A percentile compares a stretch with the other conserved stretches of the same genome.
These are phyloP conservation scores for Psilopogon haemacephalus DNA, from an alignment of 2,113 vertebrate genomes.

Conservation along the genomic window DNA sequence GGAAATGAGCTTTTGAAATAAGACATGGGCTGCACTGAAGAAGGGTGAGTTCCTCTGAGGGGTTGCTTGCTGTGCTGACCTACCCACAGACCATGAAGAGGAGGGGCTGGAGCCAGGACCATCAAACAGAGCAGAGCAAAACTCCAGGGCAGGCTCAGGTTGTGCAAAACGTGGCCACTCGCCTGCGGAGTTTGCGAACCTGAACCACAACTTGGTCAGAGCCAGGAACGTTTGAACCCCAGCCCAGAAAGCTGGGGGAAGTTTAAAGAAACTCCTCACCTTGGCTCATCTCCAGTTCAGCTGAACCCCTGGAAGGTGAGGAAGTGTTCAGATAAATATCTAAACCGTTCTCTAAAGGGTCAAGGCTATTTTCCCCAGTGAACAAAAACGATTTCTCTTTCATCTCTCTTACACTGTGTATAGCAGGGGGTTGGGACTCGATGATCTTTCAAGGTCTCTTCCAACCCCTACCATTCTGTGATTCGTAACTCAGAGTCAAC, in stretches of 20 bases:
- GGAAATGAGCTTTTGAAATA: conserved; percentile 52
- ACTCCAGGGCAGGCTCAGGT: background rate
- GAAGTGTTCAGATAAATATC: conserved; percentile 18
- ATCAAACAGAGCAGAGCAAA: background rate
- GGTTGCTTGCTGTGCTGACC: background rate
- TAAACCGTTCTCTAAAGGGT: background rate
- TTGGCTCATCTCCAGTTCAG: background rate
- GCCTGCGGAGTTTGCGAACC: background rate
- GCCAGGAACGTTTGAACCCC: background rate
- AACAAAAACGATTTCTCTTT: conserved; percentile 2
- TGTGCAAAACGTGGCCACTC: background rate
- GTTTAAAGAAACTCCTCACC: background rate
- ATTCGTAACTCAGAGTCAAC: background rate
- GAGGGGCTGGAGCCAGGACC: background rate
- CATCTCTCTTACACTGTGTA: background rate
- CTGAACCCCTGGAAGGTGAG: conserved; percentile 38
- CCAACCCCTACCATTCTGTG: too few species aligned
- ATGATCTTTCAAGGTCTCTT: too few species aligned
- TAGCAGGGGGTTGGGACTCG: too few species aligned
- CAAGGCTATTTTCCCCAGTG: background rate
- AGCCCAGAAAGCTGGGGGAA: background rate
- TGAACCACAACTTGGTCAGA: background rate
- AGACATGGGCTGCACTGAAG: background rate
- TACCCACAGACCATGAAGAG: conserved; percentile 1
- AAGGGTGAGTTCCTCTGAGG: background rate